These are phyloP conservation scores for Chanos chanos DNA, from an alignment of 2,797 vertebrate species.

Conservation along the genomic window DNA sequence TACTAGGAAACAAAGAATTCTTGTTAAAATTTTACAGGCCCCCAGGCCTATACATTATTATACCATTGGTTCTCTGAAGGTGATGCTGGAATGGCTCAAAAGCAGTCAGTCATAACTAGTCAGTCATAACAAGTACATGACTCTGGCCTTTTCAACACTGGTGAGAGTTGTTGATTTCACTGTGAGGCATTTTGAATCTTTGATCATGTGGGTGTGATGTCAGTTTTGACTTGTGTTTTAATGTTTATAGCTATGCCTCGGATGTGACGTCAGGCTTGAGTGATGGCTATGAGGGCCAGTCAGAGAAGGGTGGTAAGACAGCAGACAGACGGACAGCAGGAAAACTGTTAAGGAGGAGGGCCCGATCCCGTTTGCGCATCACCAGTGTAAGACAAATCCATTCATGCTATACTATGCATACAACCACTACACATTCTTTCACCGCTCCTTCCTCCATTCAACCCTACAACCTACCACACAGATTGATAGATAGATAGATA, in stretches of 20 bases:
- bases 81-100: too few species aligned
- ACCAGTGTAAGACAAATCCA: conserved; percentile 66
- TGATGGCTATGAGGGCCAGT: conserved; percentile 72
- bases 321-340: conserved; percentile 54
- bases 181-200: not conserved
- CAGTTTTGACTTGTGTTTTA: not conserved
- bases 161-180: not conserved
- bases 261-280: conserved; percentile 78
- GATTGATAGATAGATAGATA: too few species aligned
- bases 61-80: conserved; percentile 1
- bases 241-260: conserved; percentile 70
- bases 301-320: conserved; percentile 57
- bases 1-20: conserved; percentile 2
- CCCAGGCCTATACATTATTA: not conserved
- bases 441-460: too few species aligned
- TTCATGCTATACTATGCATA: not conserved
- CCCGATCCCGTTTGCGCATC: conserved; percentile 76
- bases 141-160: not conserved
- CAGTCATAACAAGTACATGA: too few species aligned
- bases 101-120: too few species aligned
- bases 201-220: not conserved
- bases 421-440: not conserved
- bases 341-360: conserved; percentile 75
- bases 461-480: too few species aligned
- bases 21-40: conserved; percentile 6